phyloP scores from a whole-genome alignment of 1,140 invertebrate species.

The Pseudomyrmex concolor region DNA sequence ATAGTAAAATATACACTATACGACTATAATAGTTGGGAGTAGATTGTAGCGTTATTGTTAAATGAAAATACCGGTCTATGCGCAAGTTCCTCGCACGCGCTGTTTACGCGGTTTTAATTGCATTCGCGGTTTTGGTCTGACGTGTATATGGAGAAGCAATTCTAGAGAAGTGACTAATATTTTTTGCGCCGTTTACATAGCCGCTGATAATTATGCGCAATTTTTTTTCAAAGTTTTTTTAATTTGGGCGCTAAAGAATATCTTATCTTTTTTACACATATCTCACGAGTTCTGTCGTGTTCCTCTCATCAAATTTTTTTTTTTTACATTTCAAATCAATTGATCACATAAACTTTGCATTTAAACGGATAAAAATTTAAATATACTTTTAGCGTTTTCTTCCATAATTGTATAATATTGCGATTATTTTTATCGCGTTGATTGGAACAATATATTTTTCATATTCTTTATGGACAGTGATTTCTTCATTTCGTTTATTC shows the following conservation, averaged over 20 bases:
- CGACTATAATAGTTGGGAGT: not conserved
- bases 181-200: conserved; percentile 16
- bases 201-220: conserved; percentile 29
- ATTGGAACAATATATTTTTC: not conserved
- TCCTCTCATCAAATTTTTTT: not conserved
- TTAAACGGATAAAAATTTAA: not conserved
- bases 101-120: conserved; percentile 38
- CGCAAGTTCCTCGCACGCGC: not conserved
- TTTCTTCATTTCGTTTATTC: too few relatives aligned
- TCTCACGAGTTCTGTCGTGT: not conserved
- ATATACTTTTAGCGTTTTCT: not conserved
- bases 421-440: conserved; percentile 7
- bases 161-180: conserved; percentile 39
- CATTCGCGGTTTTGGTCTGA: conserved; percentile 27
- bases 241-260: not conserved
- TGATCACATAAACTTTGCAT: not conserved
- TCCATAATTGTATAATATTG: not conserved
- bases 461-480: too few relatives aligned
- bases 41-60: not conserved
- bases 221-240: conserved; percentile 8
- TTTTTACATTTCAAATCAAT: not conserved
- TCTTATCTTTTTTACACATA: not conserved
- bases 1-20: not conserved
- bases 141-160: not conserved
- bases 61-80: conserved; percentile 3